Conservation (phyloP, 1,140 invertebrate species). For the Drosophila mojavensis region DNA sequence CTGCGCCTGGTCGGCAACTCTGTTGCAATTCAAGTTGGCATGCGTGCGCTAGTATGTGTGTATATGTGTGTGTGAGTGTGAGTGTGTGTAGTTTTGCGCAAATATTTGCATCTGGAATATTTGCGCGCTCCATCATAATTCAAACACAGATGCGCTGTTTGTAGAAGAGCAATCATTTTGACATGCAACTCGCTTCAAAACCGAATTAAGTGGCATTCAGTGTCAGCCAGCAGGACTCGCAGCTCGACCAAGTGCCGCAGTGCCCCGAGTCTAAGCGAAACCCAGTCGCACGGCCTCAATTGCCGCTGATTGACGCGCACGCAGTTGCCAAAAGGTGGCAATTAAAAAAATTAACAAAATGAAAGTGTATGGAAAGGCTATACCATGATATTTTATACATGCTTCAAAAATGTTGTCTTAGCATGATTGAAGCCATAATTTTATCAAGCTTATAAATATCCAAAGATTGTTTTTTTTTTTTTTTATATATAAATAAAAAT, state of each 20-base stretch:
- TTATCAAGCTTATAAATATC: too few species aligned
- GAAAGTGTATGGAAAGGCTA: not conserved
- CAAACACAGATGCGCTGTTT: slow-evolving; percentile 87
- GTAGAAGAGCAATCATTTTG: slow-evolving; percentile 88
- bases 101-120: slow-evolving; percentile 88
- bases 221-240: slow-evolving; percentile 58
- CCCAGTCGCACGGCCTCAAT: slow-evolving; percentile 11
- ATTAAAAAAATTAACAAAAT: slow-evolving; percentile 18
- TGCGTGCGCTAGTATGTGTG: slow-evolving; percentile 29
- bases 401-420: too few species aligned
- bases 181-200: slow-evolving; percentile 85
- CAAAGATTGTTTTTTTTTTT: too few species aligned
- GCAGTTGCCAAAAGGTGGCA: slow-evolving; percentile 34
- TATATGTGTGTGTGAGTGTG: slow-evolving; percentile 38
- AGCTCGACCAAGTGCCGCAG: slow-evolving; percentile 3
- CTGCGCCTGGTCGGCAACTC: slow-evolving; percentile 54
- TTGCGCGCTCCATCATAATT: slow-evolving; percentile 88
- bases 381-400: too few species aligned
- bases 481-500: too few species aligned
- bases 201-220: slow-evolving; percentile 82
- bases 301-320: slow-evolving; percentile 70
- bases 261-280: not conserved
- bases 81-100: slow-evolving; percentile 83
- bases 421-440: too few species aligned
- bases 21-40: slow-evolving; percentile 73